A percentile compares a stretch with the other conserved stretches of the same genome.
Conservation (phyloP, 2,113 vertebrate genomes). For the Deroptyus accipitrinus region DNA sequence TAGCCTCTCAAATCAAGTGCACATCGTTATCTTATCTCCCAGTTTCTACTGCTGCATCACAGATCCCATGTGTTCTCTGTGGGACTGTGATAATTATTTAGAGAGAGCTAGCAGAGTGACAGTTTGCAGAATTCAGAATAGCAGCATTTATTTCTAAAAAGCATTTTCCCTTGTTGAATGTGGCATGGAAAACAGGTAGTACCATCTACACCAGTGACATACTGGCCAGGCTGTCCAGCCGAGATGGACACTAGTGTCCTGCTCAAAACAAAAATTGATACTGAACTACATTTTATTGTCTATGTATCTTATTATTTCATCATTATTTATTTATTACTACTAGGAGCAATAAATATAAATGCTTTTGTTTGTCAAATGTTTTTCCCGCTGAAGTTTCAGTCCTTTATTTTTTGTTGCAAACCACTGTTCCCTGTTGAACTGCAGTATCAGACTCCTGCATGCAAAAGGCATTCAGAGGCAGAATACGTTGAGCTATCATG, state of each 20-base stretch:
- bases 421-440: neutral
- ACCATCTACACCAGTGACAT: neutral
- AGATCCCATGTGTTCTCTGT: neutral
- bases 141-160: neutral
- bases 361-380: neutral
- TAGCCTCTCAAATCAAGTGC: neutral
- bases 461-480: neutral
- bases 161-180: neutral
- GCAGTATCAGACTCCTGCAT: no score
- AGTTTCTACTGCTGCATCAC: neutral
- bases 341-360: neutral
- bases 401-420: neutral
- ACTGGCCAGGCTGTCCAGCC: neutral
- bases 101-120: neutral
- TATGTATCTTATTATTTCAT: neutral
- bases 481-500: neutral
- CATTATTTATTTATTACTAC: neutral
- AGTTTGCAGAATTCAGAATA: neutral
- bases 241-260: neutral
- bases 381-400: neutral
- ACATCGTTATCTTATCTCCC: neutral
- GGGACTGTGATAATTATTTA: neutral
- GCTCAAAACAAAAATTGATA: neutral
- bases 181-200: neutral
- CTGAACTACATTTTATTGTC: neutral